Base-by-base conservation (phyloP, 2,888 invertebrate genomes). In the Aromia moschata region DNA sequence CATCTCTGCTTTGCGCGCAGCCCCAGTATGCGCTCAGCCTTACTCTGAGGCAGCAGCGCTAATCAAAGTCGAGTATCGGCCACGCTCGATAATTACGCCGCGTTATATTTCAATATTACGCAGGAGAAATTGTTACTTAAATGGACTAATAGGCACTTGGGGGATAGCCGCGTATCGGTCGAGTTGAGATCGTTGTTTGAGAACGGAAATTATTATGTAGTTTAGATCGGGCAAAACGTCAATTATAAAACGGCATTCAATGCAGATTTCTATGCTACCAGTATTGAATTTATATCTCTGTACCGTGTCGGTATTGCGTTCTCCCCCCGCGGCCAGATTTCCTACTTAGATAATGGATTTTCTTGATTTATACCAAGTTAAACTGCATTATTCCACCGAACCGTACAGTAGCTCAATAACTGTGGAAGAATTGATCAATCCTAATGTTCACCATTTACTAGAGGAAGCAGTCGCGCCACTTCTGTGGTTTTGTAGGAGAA, bases 131-230 rank as follows among this genome's bases (percentile, higher is more conserved):
- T 64, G 58, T 56, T 58, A 58, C 40, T 40, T 52, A 56, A 54
- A 56, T 56, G 54, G 36, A 54, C 54, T 64, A 64, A 61, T 61
- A 61, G 56, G 54, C 56, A 57, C 58, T 61, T 56, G 56, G 43
- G 18, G 30, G n/a, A n/a, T n/a, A 16, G 44, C 37, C 16, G 12
- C 30, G 4, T 43, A 54, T 44, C 41, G 30, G 43, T 56, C 61
- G 63, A 58, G 51, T 62, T 64, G 15, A 44, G n/a, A n/a, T n/a
- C 56, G 57, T 60, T 60, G 60, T 60, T 63, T 56, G 54, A 53
- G 59, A 67, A 67, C 67, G 69, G 67, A 69, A 69, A 69, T 66
- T 66, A 67, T 69, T 67, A 69, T 65, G 67, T 65, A 62, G 65
- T 67, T 67, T 67, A 67, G 63, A 69, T 65, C 63, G 60, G n/a